These are phyloP conservation scores for Tachina lurida DNA, from an alignment of 2,888 invertebrate genomes.

Conservation along the genomic window DNA sequence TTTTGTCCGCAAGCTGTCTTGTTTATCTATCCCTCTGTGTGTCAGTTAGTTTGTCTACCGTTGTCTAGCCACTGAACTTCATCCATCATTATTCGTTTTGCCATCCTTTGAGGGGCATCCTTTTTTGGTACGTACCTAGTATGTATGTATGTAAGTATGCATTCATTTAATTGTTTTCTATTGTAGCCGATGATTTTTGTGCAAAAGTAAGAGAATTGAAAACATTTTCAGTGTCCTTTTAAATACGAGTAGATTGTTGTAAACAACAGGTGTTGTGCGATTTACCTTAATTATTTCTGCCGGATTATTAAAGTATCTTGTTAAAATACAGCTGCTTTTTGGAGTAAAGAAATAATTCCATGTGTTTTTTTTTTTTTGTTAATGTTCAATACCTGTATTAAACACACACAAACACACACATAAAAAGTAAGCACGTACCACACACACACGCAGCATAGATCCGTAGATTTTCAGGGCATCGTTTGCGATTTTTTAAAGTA, in stretches of 20 bases:
- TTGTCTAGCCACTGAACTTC: constrained; percentile 11
- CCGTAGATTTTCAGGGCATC: too few relatives aligned
- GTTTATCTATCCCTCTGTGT: constrained; percentile 8
- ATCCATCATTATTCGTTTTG: constrained; percentile 3
- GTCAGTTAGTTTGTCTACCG: neutral
- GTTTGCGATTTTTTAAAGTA: too few relatives aligned
- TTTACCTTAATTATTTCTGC: constrained; percentile 13
- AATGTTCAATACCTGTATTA: too few relatives aligned
- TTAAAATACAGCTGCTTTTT: constrained; percentile 28
- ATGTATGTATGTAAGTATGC: neutral
- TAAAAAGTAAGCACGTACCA: too few relatives aligned
- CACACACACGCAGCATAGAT: too few relatives aligned
- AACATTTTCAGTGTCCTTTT: neutral
- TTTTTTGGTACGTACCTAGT: constrained; percentile 19
- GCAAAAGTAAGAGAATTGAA: neutral
- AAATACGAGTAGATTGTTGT: neutral
- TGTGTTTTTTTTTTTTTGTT: too few relatives aligned
- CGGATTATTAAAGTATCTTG: neutral
- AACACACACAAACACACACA: too few relatives aligned
- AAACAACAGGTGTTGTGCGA: constrained; percentile 50
- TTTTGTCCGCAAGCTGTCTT: constrained; percentile 16
- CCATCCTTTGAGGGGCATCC: constrained; percentile 6
- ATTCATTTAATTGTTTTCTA: constrained; percentile 20
- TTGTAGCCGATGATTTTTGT: constrained; percentile 3
- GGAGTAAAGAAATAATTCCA: too few relatives aligned